phyloP scores from a whole-genome alignment of 2,113 vertebrate species.

The Xenopus laevis region DNA sequence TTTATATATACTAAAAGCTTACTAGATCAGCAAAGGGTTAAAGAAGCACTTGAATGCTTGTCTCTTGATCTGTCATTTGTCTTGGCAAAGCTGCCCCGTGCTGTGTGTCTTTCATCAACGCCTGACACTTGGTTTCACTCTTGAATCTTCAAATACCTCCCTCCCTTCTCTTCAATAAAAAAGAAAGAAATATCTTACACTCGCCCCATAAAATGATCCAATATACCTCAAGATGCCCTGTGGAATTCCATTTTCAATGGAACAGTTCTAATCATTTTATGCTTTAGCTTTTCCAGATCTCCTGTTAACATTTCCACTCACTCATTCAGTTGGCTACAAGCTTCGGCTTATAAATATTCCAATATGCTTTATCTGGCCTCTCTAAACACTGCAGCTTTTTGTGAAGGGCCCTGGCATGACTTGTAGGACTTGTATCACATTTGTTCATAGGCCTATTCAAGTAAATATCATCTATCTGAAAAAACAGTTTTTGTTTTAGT shows the following conservation, averaged over 20 bases:
- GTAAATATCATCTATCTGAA: no score
- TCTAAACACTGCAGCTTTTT: neutral
- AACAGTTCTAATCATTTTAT: conserved; percentile 30
- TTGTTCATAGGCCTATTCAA: neutral
- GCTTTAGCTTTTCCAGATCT: conserved; percentile 41
- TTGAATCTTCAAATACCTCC: conserved; percentile 13
- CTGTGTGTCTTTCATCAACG: conserved; percentile 5
- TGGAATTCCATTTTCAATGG: conserved; percentile 31
- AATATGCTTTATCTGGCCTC: conserved; percentile 29
- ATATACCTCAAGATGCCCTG: conserved; percentile 32
- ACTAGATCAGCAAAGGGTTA: conserved; percentile 39
- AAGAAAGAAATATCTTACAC: conserved; percentile 25
- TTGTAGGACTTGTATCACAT: neutral
- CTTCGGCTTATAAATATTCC: conserved; percentile 34
- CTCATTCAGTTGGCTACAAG: conserved; percentile 31
- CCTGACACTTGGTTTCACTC: neutral
- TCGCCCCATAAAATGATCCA: conserved; percentile 40
- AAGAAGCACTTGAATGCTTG: neutral
- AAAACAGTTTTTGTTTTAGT: no score
- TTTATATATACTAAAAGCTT: no score
- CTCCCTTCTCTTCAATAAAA: conserved; percentile 15
- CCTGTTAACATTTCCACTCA: conserved; percentile 41
- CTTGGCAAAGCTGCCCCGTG: neutral
- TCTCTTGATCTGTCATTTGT: conserved; percentile 6
- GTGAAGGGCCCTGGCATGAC: conserved; percentile 15